Base-by-base conservation (phyloP, 2,113 vertebrate species). In the Sapayoa aenigma region DNA sequence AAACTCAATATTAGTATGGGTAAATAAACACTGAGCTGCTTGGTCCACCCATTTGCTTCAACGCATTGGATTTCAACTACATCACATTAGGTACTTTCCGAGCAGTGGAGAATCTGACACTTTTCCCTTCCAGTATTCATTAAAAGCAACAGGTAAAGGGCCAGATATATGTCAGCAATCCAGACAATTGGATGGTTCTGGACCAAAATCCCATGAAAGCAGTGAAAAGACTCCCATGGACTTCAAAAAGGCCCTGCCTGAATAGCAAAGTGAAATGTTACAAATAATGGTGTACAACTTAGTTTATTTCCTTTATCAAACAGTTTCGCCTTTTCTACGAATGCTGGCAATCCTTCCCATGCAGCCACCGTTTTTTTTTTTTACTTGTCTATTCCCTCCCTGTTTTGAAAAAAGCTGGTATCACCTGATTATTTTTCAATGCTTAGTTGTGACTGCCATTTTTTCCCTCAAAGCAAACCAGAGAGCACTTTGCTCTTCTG, bases 151-250 rank as follows among this genome's bases (percentile, higher is more conserved):
- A 75, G 62, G 59, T 91, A 33, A 92, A 89, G 72, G 37, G 47
- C 58, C 35, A 58, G 33, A 56, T 58, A 16, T 12, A 18, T 4
- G 17, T 69, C 39, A 80, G 24, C 52, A 89, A 44, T 24, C 1
- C 10, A 80, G 77, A 89, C 49, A 89, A 53, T 82, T 46, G 63
- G 18, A 80, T 66, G 15, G 41, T 33, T 16, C 58, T 42, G 46
- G 72, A 92, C 41, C 71, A 87, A 89, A 85, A 67, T 31, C 41
- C 77, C 37, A 42, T 90, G 71, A 92, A 93, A 87, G 49, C 39
- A 59, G 25, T 55, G 50, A 80, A 88, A 96, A 84, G 42, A 46
- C 53, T 90, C 63, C 58, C 15, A 49, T 28, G 42, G 79, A 69
- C 20, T 93, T 94, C n/a, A 89, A 33, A 90, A 76, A 80, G 52